Evolutionary conservation across 1,140 invertebrate species (phyloP), one percentile per base, ranked within the genome.

Genomic region (Agrilus planipennis): DNA sequence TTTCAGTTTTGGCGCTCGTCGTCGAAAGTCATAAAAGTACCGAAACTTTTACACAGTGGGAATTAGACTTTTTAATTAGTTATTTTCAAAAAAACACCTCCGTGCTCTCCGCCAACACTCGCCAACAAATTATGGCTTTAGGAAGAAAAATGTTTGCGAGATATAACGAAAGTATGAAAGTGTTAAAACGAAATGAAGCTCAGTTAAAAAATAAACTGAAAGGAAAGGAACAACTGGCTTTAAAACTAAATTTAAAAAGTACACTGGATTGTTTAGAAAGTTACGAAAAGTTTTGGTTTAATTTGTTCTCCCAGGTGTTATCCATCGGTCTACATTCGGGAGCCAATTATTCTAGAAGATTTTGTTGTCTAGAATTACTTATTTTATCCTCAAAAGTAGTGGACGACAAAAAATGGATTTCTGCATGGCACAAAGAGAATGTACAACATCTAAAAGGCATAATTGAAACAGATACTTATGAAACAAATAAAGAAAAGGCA

Each of bases 11-110:
- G 41, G 71, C 72, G 2, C 60, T 89, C 5, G 53, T 92, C 10
- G 75, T 81, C 40, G 84, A 88, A 51, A 82, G 76, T 10, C 75
- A 76, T 30, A 84, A 81, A 56, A 77, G 73, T 11, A 84, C 85
- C 11, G 77, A 87, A 56, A 25, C 58, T 1, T 73, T 84, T 41
- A 64, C 62, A 2, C 11, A 49, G 3, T 58, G 58, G 34, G 86
- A 90, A 58, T 68, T 89, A 12, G 53, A 74, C 10, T 64, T 81
- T n/a, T 62, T 89, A 21, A 52, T 73, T n/a, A 54, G 57, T 18
- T 88, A 81, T 61, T 54, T 88, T 15, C 55, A 61, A 11, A 73
- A 76, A 50, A 89, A 89, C 64, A 64, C 81, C 14, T 77, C 77
- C 47, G 76, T 75, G 49, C 80, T 84, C 53, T 69, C 73, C 19